Conservation (phyloP, 1,140 invertebrate genomes). For the Bombus impatiens region DNA sequence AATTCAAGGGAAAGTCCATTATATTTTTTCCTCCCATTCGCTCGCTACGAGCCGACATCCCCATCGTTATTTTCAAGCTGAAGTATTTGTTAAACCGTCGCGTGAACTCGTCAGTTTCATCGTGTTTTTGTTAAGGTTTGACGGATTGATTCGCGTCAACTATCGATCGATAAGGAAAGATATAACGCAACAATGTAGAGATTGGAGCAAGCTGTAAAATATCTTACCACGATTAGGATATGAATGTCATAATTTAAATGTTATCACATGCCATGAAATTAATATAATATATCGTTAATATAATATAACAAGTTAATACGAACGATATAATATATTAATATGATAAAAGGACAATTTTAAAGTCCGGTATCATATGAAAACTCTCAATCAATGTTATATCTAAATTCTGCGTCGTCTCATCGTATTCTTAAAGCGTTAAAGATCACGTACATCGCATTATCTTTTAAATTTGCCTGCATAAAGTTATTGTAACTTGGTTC, state of each 20-base stretch:
- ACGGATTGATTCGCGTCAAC: background rate
- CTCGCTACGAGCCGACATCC: no score
- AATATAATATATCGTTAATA: no score
- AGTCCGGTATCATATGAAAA: no score
- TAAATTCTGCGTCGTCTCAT: background rate
- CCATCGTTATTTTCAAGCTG: conserved; percentile 22
- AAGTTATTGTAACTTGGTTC: background rate
- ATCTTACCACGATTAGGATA: no score
- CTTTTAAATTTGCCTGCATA: background rate
- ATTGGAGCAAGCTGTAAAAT: background rate
- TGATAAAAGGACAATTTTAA: no score
- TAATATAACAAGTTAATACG: no score
- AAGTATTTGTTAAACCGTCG: background rate
- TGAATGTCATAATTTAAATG: no score
- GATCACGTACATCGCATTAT: background rate
- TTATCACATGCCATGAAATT: no score
- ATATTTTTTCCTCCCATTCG: conserved; percentile 27
- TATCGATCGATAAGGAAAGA: background rate
- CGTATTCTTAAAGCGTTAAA: background rate
- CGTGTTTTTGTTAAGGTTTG: background rate
- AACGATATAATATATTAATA: no score
- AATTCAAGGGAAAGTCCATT: conserved; percentile 29
- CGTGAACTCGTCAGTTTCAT: background rate
- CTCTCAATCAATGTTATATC: no score
- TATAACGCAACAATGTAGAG: no score